phyloP scores from a whole-genome alignment of 2,888 invertebrate genomes.

The Volucella inanis region DNA sequence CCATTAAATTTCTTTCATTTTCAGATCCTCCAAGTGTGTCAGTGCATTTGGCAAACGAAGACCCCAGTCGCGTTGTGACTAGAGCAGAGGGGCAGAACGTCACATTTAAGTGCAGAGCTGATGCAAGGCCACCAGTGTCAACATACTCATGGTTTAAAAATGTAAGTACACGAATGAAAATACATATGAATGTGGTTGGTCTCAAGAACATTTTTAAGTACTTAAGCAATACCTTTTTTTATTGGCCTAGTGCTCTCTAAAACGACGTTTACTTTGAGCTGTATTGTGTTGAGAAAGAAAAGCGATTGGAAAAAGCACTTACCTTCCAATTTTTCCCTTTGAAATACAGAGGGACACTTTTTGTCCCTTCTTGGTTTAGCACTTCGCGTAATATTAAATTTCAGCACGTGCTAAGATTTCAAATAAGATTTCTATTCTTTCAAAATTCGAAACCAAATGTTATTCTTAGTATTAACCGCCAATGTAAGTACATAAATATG shows the following conservation, averaged over 20 bases:
- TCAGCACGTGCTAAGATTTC: not conserved
- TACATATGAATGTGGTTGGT: constrained; percentile 26
- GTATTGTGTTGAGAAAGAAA: constrained; percentile 4
- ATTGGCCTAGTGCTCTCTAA: not conserved
- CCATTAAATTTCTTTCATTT: constrained; percentile 75
- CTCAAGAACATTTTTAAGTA: constrained; percentile 30
- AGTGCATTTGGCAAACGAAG: constrained; percentile 87
- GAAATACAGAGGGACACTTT: not conserved
- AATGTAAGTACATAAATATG: no score
- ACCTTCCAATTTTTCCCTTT: constrained; percentile 32
- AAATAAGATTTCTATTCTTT: no score
- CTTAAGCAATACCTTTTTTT: constrained; percentile 22
- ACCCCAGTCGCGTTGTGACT: constrained; percentile 85
- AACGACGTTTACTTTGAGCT: constrained; percentile 6
- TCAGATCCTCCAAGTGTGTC: constrained; percentile 92
- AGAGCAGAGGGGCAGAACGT: constrained; percentile 89
- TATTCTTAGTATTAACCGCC: no score
- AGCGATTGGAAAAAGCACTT: constrained; percentile 15
- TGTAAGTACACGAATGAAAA: constrained; percentile 85
- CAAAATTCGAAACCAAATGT: no score
- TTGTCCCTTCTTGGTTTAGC: constrained; percentile 10
- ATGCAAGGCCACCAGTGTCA: constrained; percentile 89
- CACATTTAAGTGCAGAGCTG: constrained; percentile 90
- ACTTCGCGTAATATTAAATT: constrained; percentile 19
- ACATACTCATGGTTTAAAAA: constrained; percentile 92